Evolutionary conservation across 2,888 invertebrate species (phyloP), one percentile per base, ranked within the genome.

Genomic region (Eilema griseolum): DNA sequence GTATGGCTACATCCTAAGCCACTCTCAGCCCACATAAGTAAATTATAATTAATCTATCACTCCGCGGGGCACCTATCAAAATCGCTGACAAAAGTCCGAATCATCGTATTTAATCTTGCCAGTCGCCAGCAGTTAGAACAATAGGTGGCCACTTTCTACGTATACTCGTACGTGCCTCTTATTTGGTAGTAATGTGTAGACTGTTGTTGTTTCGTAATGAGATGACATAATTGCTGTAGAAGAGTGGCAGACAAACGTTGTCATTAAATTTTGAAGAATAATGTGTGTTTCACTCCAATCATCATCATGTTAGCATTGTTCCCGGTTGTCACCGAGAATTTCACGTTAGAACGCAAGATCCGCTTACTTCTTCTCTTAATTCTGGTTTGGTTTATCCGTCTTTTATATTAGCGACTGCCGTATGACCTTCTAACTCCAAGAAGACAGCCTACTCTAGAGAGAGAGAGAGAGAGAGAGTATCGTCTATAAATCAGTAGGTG

Each of bases 71-170:
- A 74, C 70, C 62, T 63, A 67, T 74, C 76, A 78, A 68, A 46
- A 72, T 75, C 66, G 68, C 26, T 46, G 61, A 76, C 66, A 68
- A 70, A 74, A 71, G 24, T 61, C 61, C 72, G 63, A 76, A 77
- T 82, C 81, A 82, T 77, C 70, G 31, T 72, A 72, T 71, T 73
- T 80, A 79, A 80, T 82, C 80, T 67, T 20, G 24, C 72, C 70
- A 63, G 78, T 67, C n/a, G 24, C 72, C 70, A 69, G 37, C 60
- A 68, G 23, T 62, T 16, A 72, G 64, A 80, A 80, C 82, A 82
- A 82, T 77, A 72, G 79, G 33, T 63, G 52, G 62, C 31, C 20
- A 77, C 82, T 82, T 82, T 82, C 82, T 69, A 69, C 33, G 33
- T 46, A 26, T 26, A n/a, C n/a, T n/a, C n/a, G n/a, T n/a, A 28